Conservation (phyloP, 2,113 vertebrate species). For the Thalassoma bifasciatum region DNA sequence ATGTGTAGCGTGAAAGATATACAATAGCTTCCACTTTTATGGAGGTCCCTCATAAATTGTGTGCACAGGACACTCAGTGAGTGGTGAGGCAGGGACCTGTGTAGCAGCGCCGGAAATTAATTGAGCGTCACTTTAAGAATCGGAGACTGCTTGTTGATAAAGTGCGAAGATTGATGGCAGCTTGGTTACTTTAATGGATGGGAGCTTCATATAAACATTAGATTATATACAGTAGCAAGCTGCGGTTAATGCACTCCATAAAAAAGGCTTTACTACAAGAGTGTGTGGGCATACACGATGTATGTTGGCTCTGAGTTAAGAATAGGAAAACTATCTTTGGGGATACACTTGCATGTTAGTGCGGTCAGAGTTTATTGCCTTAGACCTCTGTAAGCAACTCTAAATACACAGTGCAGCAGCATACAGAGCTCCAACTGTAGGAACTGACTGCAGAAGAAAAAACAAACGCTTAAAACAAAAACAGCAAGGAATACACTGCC, state of each 20-base stretch:
- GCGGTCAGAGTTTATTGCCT: not conserved
- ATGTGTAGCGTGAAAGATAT: slow-evolving; percentile 62
- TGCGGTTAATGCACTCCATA: slow-evolving; percentile 14
- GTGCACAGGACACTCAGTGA: slow-evolving; percentile 41
- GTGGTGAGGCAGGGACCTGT: slow-evolving; percentile 36
- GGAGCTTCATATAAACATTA: slow-evolving; percentile 58
- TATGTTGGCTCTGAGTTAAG: not conserved
- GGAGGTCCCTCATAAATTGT: slow-evolving; percentile 63
- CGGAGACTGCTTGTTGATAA: slow-evolving; percentile 59
- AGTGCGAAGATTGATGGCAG: slow-evolving; percentile 62
- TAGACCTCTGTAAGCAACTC: too few species aligned
- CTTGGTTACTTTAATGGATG: slow-evolving; percentile 52
- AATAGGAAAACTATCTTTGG: not conserved
- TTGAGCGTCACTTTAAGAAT: slow-evolving; percentile 60
- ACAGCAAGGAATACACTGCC: too few species aligned
- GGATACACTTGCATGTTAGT: not conserved
- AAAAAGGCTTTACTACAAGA: not conserved
- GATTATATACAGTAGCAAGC: slow-evolving; percentile 36
- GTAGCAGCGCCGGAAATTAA: slow-evolving; percentile 53
- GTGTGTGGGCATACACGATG: not conserved
- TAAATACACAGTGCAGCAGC: not conserved
- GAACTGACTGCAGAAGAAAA: not conserved
- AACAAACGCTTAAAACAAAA: too few species aligned
- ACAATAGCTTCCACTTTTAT: slow-evolving; percentile 50
- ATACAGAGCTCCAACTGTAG: not conserved